A percentile compares a stretch with the other conserved stretches of the same genome.
Evolutionary conservation across 2,888 invertebrate genomes (phyloP).

Genomic region (Agrilus cyanescens): DNA sequence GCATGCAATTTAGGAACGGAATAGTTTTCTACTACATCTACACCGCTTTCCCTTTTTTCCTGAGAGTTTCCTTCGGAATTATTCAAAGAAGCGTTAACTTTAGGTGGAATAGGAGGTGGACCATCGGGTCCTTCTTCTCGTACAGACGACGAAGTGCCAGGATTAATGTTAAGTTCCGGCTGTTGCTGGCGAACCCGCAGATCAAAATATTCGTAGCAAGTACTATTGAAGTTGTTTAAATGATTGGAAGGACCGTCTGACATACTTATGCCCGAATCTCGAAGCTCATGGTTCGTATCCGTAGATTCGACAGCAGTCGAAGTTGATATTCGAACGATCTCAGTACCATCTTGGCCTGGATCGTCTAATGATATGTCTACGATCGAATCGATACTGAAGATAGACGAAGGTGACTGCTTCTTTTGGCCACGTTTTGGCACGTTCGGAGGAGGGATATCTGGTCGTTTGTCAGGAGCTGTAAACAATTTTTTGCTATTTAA

Average conservation of each 20-base stretch:
- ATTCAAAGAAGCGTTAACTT: slow-evolving; percentile 19
- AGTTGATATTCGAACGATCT: slow-evolving; percentile 19
- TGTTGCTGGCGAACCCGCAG: slow-evolving; percentile 23
- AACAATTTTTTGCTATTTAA: slow-evolving; percentile 1
- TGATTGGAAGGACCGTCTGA: slow-evolving; percentile 26
- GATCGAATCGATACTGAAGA: slow-evolving; percentile 35
- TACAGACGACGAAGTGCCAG: slow-evolving; percentile 20
- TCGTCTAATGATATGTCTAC: slow-evolving; percentile 41
- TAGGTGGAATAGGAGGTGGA: slow-evolving; percentile 34
- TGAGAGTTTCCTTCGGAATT: slow-evolving; percentile 19
- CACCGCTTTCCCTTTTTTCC: slow-evolving; percentile 10
- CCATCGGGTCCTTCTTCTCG: slow-evolving; percentile 26
- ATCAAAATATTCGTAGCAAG: slow-evolving; percentile 35
- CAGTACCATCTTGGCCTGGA: slow-evolving; percentile 26
- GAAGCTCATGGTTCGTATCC: slow-evolving; percentile 34
- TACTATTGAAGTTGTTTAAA: slow-evolving; percentile 34
- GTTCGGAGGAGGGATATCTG: slow-evolving; percentile 34
- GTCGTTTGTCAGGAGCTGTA: slow-evolving; percentile 44
- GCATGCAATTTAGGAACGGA: slow-evolving; percentile 30
- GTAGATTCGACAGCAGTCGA: slow-evolving; percentile 20
- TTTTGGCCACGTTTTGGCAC: slow-evolving; percentile 35
- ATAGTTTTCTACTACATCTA: slow-evolving; percentile 27
- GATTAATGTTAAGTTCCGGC: slow-evolving; percentile 32
- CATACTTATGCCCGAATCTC: slow-evolving; percentile 43
- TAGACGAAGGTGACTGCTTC: slow-evolving; percentile 34